These are phyloP conservation scores for Brachionus asplanchnoidis DNA, from an alignment of 1,140 invertebrate species.

Conservation along the genomic window DNA sequence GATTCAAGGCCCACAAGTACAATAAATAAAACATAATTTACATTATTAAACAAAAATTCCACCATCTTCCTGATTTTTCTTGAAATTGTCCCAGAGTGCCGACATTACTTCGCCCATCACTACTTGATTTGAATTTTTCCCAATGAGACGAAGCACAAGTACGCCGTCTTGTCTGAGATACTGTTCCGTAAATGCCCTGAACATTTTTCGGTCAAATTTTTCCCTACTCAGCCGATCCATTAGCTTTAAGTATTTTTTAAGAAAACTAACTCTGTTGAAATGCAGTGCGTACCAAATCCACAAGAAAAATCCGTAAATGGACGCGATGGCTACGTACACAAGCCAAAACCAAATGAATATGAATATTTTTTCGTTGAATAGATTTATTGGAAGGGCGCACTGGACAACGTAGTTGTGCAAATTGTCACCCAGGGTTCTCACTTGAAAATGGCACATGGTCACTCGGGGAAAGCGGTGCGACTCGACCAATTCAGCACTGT, in stretches of 20 bases:
- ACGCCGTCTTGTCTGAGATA: slow-evolving; percentile 60
- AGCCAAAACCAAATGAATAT: slow-evolving; percentile 62
- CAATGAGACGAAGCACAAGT: slow-evolving; percentile 58
- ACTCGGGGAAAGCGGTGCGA: slow-evolving; percentile 59
- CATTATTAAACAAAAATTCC: slow-evolving; percentile 36
- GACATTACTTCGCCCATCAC: slow-evolving; percentile 59
- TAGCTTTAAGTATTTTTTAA: slow-evolving; percentile 56
- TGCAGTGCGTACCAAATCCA: slow-evolving; percentile 50
- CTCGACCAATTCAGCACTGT: slow-evolving; percentile 43
- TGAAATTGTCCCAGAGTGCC: slow-evolving; percentile 54
- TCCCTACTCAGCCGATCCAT: slow-evolving; percentile 51
- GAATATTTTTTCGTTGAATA: slow-evolving; percentile 62
- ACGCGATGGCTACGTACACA: slow-evolving; percentile 58
- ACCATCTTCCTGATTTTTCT: slow-evolving; percentile 38
- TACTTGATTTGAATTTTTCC: slow-evolving; percentile 60
- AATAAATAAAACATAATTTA: neutral
- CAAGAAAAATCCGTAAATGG: slow-evolving; percentile 53
- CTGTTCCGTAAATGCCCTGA: slow-evolving; percentile 58
- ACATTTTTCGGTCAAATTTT: slow-evolving; percentile 49
- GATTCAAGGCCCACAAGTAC: neutral
- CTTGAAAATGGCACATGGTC: slow-evolving; percentile 61
- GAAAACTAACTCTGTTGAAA: slow-evolving; percentile 51
- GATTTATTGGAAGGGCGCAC: slow-evolving; percentile 61
- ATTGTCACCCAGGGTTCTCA: slow-evolving; percentile 58
- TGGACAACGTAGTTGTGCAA: slow-evolving; percentile 60